These are phyloP conservation scores for Cynoglossus semilaevis DNA, from an alignment of 2,113 vertebrate species.

Conservation along the genomic window DNA sequence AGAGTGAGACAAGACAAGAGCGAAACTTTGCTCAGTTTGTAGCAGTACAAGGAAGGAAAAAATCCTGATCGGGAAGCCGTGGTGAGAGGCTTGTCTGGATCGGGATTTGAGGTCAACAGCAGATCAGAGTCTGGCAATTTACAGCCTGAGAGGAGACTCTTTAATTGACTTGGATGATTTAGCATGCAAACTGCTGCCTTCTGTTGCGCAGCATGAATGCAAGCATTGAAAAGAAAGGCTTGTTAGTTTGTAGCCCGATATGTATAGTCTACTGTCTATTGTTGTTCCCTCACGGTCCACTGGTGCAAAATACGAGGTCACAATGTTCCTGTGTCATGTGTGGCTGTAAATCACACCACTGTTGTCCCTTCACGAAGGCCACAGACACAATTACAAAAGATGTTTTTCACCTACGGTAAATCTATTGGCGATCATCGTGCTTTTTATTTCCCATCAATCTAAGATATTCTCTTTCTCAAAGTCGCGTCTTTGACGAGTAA, in stretches of 20 bases:
- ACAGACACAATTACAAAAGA: not conserved
- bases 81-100: conserved; percentile 38
- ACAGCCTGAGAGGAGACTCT: conserved; percentile 53
- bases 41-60: conserved; percentile 15
- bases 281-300: conserved; percentile 20
- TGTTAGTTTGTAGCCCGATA: conserved; percentile 16
- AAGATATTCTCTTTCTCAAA: too few relatives aligned
- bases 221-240: conserved; percentile 43
- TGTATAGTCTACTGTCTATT: conserved; percentile 50
- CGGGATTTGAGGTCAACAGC: conserved; percentile 55
- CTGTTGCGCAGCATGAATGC: conserved; percentile 52
- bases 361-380: not conserved
- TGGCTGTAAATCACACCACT: conserved; percentile 3
- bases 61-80: conserved; percentile 31
- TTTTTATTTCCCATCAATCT: not conserved
- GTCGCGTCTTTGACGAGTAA: too few relatives aligned
- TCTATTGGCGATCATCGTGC: not conserved
- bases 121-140: conserved; percentile 59
- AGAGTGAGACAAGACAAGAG: conserved; percentile 18
- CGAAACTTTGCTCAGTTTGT: conserved; percentile 10
- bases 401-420: too few relatives aligned
- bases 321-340: conserved; percentile 13
- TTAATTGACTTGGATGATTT: conserved; percentile 63
- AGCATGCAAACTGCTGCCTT: conserved; percentile 57
- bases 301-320: conserved; percentile 7